Conservation (phyloP, 2,113 vertebrate genomes). For the Pterophyllum scalare region DNA sequence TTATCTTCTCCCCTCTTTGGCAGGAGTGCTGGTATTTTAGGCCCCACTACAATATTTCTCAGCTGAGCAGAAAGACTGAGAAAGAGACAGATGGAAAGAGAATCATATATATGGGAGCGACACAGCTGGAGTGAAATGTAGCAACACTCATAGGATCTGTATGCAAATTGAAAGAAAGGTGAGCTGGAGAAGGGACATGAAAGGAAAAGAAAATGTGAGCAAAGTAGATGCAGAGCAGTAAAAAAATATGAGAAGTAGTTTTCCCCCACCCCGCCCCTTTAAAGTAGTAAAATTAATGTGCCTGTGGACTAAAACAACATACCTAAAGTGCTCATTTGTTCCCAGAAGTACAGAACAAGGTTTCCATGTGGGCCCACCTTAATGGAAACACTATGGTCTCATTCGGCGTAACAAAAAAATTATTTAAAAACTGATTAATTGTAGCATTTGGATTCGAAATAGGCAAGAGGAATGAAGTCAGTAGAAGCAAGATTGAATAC, state of each 20-base stretch:
- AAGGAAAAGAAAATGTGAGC: background rate
- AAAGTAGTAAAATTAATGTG: background rate
- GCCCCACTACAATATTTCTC: background rate
- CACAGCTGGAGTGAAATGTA: background rate
- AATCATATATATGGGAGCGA: background rate
- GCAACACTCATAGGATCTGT: background rate
- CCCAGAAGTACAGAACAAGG: too few species aligned
- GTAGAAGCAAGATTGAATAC: too few species aligned
- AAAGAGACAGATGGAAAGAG: background rate
- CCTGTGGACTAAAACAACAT: background rate
- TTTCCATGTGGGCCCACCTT: too few species aligned
- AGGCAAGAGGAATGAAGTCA: too few species aligned
- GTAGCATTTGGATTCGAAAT: too few species aligned
- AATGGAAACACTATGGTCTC: too few species aligned
- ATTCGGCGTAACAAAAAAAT: too few species aligned
- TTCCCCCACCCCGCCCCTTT: background rate
- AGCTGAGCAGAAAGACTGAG: background rate
- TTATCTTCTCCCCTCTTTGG: slow-evolving; percentile 1
- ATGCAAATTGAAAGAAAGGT: background rate
- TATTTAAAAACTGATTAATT: too few species aligned
- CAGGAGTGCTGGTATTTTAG: slow-evolving; percentile 3
- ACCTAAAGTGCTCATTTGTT: too few species aligned
- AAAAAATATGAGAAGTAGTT: too few species aligned
- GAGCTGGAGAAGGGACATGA: background rate
- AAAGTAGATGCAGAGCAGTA: background rate